Base-by-base conservation (phyloP, 1,140 invertebrate genomes). In the Ostrea denselamellosa region DNA sequence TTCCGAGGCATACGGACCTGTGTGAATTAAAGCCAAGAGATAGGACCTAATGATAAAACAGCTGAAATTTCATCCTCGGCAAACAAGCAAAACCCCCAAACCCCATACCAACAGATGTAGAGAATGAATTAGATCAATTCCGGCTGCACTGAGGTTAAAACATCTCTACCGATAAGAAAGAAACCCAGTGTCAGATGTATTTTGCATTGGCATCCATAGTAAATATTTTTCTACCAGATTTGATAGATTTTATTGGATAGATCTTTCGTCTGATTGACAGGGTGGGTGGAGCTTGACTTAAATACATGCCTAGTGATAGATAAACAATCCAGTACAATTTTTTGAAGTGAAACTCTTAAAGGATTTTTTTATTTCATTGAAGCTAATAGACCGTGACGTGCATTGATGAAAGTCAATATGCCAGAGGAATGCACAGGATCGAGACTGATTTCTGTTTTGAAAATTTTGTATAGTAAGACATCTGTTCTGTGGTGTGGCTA, bases 11-110 rank as follows among this genome's bases (percentile, higher is more conserved):
- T 28, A 34, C 25, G 22, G 68, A 22, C 68, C 25, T 77, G 68
- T 77, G 68, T 77, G 22, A 77, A 22, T 77, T 77, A 28, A 34
- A 77, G 68, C 22, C 17, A 19, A 19, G 58, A 17, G 14, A n/a
- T 5, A 19, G n/a, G n/a, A 19, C 58, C 58, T 34, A 28, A 25
- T 28, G 68, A 77, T 77, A 28, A 28, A 77, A 77, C 28, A 77
- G 22, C 68, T 77, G 68, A 77, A 77, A 77, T 77, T 77, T 25
- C 68, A 77, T 77, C 68, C 68, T 77, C 68, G 28, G 25, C 68
- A 77, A 22, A 28, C 8, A 14, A 77, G 28, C 25, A n/a, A 68
- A 68, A 9, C 54, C 56, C 14, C 56, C 56, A n/a, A 17, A 62
- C 56, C 56, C 17, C 17, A 19, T 19, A 62, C 19, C 56, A 17